phyloP scores from a whole-genome alignment of 2,113 vertebrate genomes.

The Lasiurus cinereus region DNA sequence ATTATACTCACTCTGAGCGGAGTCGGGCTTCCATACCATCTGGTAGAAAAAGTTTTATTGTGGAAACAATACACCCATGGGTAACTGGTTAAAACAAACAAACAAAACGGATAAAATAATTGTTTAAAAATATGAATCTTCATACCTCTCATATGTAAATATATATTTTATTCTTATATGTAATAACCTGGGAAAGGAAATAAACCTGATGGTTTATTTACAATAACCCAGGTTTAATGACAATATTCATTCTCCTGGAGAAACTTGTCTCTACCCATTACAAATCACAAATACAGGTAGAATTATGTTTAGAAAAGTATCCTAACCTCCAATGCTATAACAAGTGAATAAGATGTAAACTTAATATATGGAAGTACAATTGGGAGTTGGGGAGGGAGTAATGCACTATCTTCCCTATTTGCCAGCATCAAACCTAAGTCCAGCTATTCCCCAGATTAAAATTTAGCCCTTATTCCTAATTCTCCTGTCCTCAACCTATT shows the following conservation, averaged over 20 bases:
- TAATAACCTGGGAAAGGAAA: slow-evolving; percentile 37
- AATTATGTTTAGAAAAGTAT: background rate
- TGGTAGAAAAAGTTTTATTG: slow-evolving; percentile 99
- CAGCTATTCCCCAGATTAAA: slow-evolving; percentile 10
- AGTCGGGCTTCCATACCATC: slow-evolving; percentile 98
- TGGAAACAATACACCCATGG: slow-evolving; percentile 99
- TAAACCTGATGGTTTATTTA: background rate
- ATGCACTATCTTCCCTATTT: background rate
- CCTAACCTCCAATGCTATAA: background rate
- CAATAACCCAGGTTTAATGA: no score
- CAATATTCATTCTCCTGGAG: slow-evolving; percentile 44
- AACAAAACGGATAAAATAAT: slow-evolving; percentile 65
- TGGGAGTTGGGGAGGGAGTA: background rate
- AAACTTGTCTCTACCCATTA: slow-evolving; percentile 12
- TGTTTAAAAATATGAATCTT: slow-evolving; percentile 66
- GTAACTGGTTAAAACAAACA: slow-evolving; percentile 93
- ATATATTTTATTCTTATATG: slow-evolving; percentile 66
- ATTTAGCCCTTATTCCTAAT: slow-evolving; percentile 8
- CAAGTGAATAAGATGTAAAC: background rate
- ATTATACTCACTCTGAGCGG: slow-evolving; percentile 96
- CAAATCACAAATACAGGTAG: slow-evolving; percentile 15
- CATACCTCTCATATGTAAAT: slow-evolving; percentile 42
- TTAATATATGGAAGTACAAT: background rate
- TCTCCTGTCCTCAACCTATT: background rate
- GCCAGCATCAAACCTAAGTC: background rate